A percentile compares a stretch with the other conserved stretches of the same genome.
These are phyloP conservation scores for Phymanthus crucifer DNA, from an alignment of 92 coral and sea anemone species.

Conservation along the genomic window DNA sequence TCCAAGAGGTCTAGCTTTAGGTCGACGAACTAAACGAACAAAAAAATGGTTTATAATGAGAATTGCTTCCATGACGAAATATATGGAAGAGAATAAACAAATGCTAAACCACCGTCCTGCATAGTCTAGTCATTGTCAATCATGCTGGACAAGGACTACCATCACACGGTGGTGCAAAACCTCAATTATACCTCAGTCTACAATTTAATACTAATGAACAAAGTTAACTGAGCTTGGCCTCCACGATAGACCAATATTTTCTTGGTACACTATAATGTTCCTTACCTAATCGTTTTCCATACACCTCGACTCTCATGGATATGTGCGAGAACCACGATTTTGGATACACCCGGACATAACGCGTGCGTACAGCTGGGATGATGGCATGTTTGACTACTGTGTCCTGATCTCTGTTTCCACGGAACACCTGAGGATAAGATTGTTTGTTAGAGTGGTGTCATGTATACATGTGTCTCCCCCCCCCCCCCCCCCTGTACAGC, in stretches of 20 bases:
- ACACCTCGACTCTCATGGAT: constrained; percentile 71
- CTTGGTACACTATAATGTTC: no score
- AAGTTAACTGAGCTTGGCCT: no score
- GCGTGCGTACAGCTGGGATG: constrained; percentile 54
- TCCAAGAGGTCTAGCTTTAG: constrained; percentile 43
- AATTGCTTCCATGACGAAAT: background rate
- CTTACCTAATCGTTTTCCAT: constrained; percentile 54
- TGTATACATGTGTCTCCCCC: background rate
- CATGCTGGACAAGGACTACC: no score
- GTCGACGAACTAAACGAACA: constrained; percentile 16
- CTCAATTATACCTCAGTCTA: no score
- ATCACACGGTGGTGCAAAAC: no score
- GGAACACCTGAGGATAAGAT: constrained; percentile 48
- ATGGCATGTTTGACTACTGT: constrained; percentile 64
- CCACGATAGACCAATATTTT: no score
- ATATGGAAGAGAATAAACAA: no score
- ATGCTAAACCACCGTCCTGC: no score
- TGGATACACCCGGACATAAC: constrained; percentile 70
- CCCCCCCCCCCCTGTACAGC: no score
- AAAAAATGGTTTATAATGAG: background rate
- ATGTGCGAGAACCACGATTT: constrained; percentile 68
- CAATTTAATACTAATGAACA: no score
- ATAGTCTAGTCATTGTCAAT: no score
- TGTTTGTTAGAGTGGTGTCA: background rate
- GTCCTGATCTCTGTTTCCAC: constrained; percentile 67